Evolutionary conservation across 2,113 vertebrate species (phyloP), one percentile per base, ranked within the genome.

Genomic region (Turnix velox): DNA sequence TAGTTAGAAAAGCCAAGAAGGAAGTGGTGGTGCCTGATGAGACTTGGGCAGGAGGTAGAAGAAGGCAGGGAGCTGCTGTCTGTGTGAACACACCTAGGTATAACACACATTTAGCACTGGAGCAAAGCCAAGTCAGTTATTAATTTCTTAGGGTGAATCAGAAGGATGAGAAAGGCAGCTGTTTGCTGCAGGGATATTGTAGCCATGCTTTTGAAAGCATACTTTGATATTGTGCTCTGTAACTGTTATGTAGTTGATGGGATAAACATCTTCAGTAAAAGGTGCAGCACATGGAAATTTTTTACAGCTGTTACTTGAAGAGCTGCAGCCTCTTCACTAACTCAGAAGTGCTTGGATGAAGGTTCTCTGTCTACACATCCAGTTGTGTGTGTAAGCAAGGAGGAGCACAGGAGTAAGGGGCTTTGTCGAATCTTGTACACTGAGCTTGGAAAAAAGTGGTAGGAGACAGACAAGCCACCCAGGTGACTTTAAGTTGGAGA

Each of bases 311-410:
- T 48, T 78, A 11, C 12, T 58, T 82, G 87, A 61, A 63, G 62
- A 75, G 18, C 45, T 24, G 49, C 18, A 78, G 25, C 49, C 19
- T 69, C 51, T 86, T 81, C 39, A 23, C 14, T 22, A 2, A 43
- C 28, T 22, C 7, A 3, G 37, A 49, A 67, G 46, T 7, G 75
- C 19, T 14, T 23, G 27, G 8, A 10, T 17, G 25, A 58, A 66
- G 42, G 17, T 1, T 0, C n/a, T 16, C 25, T 0, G 30, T 16
- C 25, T 0, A 0, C 2, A 0, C 16, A 10, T 37, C 54, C 22
- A 15, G 4, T 3, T 0, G 1, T 6, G 30, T 0, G 1, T 23
- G 22, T 33, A 16, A 48, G 39, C 57, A 13, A 37, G 37, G 31
- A 15, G 40, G 49, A 17, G 39, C 8, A 6, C 15, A 23, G 12